A percentile compares a stretch with the other conserved stretches of the same genome.
Conservation (phyloP, 1,140 invertebrate genomes). For the Adelges cooleyi region DNA sequence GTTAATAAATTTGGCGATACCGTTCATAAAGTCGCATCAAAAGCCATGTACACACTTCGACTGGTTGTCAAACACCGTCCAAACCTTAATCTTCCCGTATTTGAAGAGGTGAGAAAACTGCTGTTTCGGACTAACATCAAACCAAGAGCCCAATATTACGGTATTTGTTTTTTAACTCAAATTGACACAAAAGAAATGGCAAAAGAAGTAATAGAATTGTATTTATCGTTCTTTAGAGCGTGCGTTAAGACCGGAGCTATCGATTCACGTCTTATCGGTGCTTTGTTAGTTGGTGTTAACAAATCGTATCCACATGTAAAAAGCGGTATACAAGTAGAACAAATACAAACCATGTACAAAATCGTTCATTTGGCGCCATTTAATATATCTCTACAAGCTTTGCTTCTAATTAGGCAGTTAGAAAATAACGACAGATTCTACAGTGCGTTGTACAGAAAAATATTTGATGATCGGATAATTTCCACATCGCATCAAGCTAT, state of each 20-base stretch:
- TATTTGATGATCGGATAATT: slow-evolving; percentile 64
- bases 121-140: slow-evolving; percentile 53
- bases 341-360: slow-evolving; percentile 76
- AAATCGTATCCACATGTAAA: slow-evolving; percentile 71
- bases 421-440: slow-evolving; percentile 65
- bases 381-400: slow-evolving; percentile 72
- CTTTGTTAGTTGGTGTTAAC: slow-evolving; percentile 76
- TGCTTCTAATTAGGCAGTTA: slow-evolving; percentile 77
- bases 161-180: slow-evolving; percentile 81
- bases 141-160: slow-evolving; percentile 78
- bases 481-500: slow-evolving; percentile 63
- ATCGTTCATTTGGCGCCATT: slow-evolving; percentile 75
- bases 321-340: slow-evolving; percentile 42
- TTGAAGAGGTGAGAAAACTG: slow-evolving; percentile 78
- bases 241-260: slow-evolving; percentile 81
- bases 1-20: slow-evolving; percentile 96
- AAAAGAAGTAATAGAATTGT: slow-evolving; percentile 69
- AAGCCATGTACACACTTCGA: slow-evolving; percentile 73
- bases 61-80: slow-evolving; percentile 75
- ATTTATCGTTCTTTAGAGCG: slow-evolving; percentile 92
- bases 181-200: slow-evolving; percentile 61
- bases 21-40: slow-evolving; percentile 70
- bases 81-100: slow-evolving; percentile 80
- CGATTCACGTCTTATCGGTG: slow-evolving; percentile 83
- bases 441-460: slow-evolving; percentile 74